Percentiles rank a stretch among this genome's conserved stretches.
phyloP scores from a whole-genome alignment of 2,113 vertebrate genomes.

The Melozone crissalis region DNA sequence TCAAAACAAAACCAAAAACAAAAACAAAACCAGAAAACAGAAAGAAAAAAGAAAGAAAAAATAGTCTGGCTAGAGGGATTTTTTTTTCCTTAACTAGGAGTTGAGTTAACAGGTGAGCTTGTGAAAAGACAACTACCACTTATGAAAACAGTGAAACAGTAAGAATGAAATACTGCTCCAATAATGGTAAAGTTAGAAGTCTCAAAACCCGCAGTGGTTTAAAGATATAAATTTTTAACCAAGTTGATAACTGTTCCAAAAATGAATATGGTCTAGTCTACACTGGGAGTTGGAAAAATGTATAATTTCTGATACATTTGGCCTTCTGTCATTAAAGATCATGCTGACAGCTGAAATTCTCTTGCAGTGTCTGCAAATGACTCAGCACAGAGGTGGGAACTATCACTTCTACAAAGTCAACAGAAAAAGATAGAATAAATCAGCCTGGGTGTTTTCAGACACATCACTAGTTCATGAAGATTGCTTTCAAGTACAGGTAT shows the following conservation, averaged over 20 bases:
- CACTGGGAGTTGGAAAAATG: background rate
- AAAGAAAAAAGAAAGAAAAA: background rate
- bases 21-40: too few relatives aligned
- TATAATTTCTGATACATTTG: background rate
- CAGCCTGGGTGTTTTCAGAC: background rate
- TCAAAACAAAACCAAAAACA: too few relatives aligned
- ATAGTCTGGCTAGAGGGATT: background rate
- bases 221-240: conserved; percentile 1
- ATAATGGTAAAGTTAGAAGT: background rate
- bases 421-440: background rate
- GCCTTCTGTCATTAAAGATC: background rate
- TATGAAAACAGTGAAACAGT: background rate
- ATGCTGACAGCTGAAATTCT: background rate
- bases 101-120: background rate
- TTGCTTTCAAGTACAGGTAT: background rate
- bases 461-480: background rate
- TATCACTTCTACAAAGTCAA: background rate
- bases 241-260: background rate
- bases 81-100: background rate
- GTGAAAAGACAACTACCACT: background rate
- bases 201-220: background rate
- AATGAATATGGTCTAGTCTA: background rate
- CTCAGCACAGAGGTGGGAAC: background rate
- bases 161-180: conserved; percentile 8
- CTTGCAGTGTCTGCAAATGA: background rate